Evolutionary conservation across 2,113 vertebrate genomes (phyloP).

Genomic region (Perca flavescens): DNA sequence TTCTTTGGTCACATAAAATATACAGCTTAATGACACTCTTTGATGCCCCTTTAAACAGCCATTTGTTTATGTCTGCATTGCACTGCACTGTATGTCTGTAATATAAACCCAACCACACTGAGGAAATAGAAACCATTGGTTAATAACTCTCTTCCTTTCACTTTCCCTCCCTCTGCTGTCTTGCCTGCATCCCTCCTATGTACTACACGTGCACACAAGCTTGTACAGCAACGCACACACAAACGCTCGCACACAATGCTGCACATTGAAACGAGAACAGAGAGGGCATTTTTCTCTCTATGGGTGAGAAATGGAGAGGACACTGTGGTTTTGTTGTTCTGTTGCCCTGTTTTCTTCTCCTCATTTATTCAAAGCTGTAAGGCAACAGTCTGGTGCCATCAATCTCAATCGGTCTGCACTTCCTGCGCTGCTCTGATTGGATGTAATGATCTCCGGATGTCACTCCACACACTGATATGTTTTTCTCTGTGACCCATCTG

Average conservation of each 20-base stretch:
- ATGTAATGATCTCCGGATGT: constrained; percentile 81
- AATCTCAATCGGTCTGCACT: constrained; percentile 76
- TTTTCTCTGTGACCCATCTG: constrained; percentile 76
- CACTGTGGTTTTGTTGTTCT: constrained; percentile 73
- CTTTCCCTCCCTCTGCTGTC: background rate
- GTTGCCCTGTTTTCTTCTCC: constrained; percentile 66
- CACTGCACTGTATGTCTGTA: background rate
- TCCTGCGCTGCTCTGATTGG: constrained; percentile 79
- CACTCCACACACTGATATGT: constrained; percentile 70
- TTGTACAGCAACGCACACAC: background rate
- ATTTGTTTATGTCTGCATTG: constrained; percentile 15
- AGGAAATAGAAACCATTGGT: constrained; percentile 26
- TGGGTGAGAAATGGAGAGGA: constrained; percentile 64
- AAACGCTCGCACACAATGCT: background rate
- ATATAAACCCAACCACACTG: constrained; percentile 10
- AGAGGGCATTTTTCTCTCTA: constrained; percentile 53
- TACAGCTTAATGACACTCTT: background rate
- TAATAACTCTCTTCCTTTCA: background rate
- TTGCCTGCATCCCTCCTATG: background rate
- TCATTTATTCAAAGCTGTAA: constrained; percentile 77
- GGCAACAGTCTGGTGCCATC: constrained; percentile 73
- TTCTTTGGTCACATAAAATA: background rate
- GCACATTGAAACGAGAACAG: constrained; percentile 42
- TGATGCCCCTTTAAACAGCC: background rate
- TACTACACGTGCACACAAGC: background rate